Evolutionary conservation across 2,797 vertebrate genomes (phyloP).

Genomic region (Acanthornis magna): DNA sequence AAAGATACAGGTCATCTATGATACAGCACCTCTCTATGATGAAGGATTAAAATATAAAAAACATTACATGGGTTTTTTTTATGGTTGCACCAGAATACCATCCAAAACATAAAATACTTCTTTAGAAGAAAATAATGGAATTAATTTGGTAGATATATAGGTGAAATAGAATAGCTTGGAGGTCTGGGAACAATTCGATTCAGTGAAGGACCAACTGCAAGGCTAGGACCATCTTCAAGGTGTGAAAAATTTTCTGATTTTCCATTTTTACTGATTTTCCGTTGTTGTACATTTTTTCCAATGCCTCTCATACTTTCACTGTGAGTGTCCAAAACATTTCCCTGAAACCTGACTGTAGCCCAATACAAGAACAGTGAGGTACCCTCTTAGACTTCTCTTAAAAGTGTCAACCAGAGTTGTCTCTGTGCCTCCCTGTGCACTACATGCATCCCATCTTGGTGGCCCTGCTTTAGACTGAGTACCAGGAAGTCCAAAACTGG

Average conservation of each 20-base stretch:
- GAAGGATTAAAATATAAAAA: not conserved
- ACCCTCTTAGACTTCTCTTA: not conserved
- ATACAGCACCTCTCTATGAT: not conserved
- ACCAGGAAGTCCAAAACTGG: not conserved
- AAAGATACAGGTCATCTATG: not conserved
- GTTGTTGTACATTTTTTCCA: not conserved
- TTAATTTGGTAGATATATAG: not conserved
- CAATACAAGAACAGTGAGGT: not conserved
- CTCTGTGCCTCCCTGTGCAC: not conserved
- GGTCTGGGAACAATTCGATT: not conserved
- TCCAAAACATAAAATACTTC: not conserved
- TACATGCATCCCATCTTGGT: fast-evolving
- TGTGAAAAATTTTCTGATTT: not conserved
- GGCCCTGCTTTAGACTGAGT: not conserved
- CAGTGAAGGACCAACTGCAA: not conserved
- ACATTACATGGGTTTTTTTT: not conserved
- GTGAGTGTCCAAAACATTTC: not conserved
- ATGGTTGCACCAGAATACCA: not conserved
- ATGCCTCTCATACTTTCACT: not conserved
- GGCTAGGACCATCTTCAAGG: not conserved
- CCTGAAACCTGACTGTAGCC: not conserved
- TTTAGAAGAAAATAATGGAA: not conserved
- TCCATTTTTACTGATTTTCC: not conserved
- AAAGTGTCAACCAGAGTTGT: not conserved
- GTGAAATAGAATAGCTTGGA: not conserved